Evolutionary conservation across 1,140 invertebrate genomes (phyloP), one percentile per base, ranked within the genome.

Genomic region (Aphelenchoides besseyi): DNA sequence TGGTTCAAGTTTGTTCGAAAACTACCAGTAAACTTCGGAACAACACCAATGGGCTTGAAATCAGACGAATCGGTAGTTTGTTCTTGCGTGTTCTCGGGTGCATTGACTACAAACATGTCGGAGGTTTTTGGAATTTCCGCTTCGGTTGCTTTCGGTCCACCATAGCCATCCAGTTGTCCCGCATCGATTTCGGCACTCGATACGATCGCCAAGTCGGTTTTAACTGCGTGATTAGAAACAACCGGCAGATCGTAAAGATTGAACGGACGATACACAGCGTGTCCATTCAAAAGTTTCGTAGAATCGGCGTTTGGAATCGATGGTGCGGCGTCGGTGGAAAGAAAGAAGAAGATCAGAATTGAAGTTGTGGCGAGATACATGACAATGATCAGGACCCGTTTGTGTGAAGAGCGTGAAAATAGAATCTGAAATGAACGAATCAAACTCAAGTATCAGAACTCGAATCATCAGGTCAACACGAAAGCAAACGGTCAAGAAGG

Each of bases 1-100:
- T 26, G 23, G 29, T 66, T 66, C 36, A 53, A 12, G 59, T 48
- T 30, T 41, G 33, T 30, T 64, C 48, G 30, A 52, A 76, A 73
- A 8, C 28, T 26, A 26, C 79, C 79, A 52, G 75, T 78, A 68
- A 81, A 68, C 64, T 81, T 83, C 12, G 82, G 79, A 36, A 71
- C 79, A 23, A 74, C 66, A 23, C 72, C 54, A 35, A 29, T 74
- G 37, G 33, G 33, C 30, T 3, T 57, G 75, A 37, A 73, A 18
- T 12, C n/a, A 12, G 28, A 28, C 26, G 9, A 26, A 2, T 69
- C 70, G 63, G 18, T 52, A 23, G 3, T 18, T 28, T 33, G 30
- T 29, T 26, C 68, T 26, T 67, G 36, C 23, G 66, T 35, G 16
- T 69, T 26, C 1, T 12, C 5, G 28, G 68, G 69, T 12, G 66